Evolutionary conservation across 2,888 invertebrate genomes (phyloP), one percentile per base, ranked within the genome.

Genomic region (Erebia aethiops): DNA sequence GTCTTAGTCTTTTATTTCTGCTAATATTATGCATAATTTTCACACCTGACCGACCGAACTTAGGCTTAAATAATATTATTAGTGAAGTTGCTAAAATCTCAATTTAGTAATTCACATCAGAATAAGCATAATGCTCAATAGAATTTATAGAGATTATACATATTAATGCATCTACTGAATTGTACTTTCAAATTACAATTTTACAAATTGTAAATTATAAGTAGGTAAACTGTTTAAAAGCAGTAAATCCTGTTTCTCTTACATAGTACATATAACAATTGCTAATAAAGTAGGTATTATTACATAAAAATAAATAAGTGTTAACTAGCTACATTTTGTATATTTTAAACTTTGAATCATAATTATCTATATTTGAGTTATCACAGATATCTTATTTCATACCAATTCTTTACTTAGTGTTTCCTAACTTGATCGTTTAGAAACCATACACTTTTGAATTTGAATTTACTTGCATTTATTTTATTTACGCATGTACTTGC

Each of bases 311-410:
- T 70, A 70, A 70, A 70, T 67, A 70, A 57, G 18, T 54, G 16
- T 16, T 69, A 62, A 14, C 58, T 43, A 56, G 46, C 21, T 64
- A 64, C n/a, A 54, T 46, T 56, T 57, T 13, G 14, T 57, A 57
- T 57, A 65, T 43, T 65, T 35, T 67, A 67, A 58, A 67, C 49
- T 58, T 87, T 85, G 84, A 86, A 87, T 86, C 78, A 82, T 9
- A 21, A 18, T 35, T 7, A 35, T 35, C 7, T 35, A 35, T 35
- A 35, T 35, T 90, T 43, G 11, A 26, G 54, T 35, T 90, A 90
- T 90, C 90, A 90, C 90, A 90, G 89, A 49, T 13, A 62, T 62
- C 46, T 18, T 16, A 52, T 3, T 43, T 43, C 11, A 43, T 43
- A 43, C 35, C 2, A n/a, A 51, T n/a, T 51, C 9, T n/a, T 49